These are phyloP conservation scores for Mythimna loreyi DNA, from an alignment of 2,888 invertebrate genomes.

Conservation along the genomic window DNA sequence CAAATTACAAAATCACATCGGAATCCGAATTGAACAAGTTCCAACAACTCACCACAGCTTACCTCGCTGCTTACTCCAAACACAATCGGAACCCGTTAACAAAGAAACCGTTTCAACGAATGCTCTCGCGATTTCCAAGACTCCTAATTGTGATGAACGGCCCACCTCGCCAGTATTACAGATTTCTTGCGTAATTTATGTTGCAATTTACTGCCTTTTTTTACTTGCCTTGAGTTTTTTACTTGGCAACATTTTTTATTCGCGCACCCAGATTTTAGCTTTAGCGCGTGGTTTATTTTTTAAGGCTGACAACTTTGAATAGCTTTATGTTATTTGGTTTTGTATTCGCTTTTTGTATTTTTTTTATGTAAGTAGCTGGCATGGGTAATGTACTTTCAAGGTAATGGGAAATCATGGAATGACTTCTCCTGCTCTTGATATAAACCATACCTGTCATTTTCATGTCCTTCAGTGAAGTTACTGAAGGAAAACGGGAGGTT, in stretches of 20 bases:
- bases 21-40: neutral
- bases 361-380: neutral
- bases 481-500: too few relatives aligned
- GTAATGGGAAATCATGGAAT: too few relatives aligned
- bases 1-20: neutral
- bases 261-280: constrained; percentile 50
- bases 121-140: constrained; percentile 67
- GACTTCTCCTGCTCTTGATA: too few relatives aligned
- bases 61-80: constrained; percentile 39
- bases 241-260: constrained; percentile 59
- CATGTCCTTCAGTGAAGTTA: too few relatives aligned
- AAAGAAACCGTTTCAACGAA: constrained; percentile 61
- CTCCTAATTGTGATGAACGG: constrained; percentile 83
- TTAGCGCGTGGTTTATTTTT: constrained; percentile 56
- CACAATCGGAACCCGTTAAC: constrained; percentile 61
- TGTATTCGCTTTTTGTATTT: constrained; percentile 21
- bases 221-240: constrained; percentile 64
- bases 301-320: constrained; percentile 41
- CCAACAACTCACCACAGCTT: constrained; percentile 3
- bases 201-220: constrained; percentile 80
- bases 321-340: constrained; percentile 32
- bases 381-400: neutral
- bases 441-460: too few relatives aligned
- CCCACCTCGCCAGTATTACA: constrained; percentile 77
- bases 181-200: constrained; percentile 83